Conservation (phyloP, 2,113 vertebrate genomes). For the Ageneiosus marmoratus region DNA sequence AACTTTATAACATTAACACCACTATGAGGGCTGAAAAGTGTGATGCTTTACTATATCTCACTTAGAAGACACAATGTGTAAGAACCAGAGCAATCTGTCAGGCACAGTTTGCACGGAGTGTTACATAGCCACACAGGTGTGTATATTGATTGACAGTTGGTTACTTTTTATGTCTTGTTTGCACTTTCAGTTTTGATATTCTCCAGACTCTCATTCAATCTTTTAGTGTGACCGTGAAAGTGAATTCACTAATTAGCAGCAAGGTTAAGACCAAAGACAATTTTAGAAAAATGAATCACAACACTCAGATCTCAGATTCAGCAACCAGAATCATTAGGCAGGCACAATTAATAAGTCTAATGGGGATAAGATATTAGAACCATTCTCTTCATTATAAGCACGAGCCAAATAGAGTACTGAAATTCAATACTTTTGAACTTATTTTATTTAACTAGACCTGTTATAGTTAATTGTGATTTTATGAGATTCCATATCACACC, state of each 20-base stretch:
- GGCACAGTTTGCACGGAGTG: neutral
- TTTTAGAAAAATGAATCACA: neutral
- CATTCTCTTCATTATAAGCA: neutral
- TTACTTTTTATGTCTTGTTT: neutral
- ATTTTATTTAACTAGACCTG: neutral
- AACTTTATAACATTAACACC: neutral
- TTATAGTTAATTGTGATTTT: neutral
- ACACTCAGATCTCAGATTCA: neutral
- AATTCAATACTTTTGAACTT: neutral
- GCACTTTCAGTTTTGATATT: neutral
- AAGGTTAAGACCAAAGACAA: neutral
- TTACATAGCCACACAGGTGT: neutral
- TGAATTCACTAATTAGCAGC: conserved; percentile 16
- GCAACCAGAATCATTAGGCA: neutral
- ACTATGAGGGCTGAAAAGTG: neutral
- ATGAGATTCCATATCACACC: neutral
- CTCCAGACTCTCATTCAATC: neutral
- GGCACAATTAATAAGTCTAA: neutral
- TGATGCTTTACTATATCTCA: neutral
- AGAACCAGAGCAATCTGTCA: neutral
- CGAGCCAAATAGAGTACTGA: neutral
- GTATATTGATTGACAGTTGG: neutral
- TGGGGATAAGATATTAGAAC: neutral
- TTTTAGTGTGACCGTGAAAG: neutral
- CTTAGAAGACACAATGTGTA: neutral